Percentiles rank a stretch among this genome's conserved stretches.
Evolutionary conservation across 2,113 vertebrate genomes (phyloP).

Genomic region (Rissa tridactyla): DNA sequence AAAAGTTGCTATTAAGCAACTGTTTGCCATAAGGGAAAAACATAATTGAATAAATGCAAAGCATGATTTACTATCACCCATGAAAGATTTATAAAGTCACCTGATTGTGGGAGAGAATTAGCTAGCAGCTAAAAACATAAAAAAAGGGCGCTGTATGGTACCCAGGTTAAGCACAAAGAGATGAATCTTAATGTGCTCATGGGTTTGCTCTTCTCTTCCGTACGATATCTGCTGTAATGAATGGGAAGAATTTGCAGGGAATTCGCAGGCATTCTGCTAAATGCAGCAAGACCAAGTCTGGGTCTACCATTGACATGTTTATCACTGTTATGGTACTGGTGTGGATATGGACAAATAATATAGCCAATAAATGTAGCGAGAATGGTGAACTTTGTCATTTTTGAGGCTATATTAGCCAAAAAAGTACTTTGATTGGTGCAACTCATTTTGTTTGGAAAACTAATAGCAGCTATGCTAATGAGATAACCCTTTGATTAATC

Average conservation of each 20-base stretch:
- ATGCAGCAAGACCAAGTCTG: neutral
- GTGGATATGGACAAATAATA: neutral
- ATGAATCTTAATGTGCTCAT: neutral
- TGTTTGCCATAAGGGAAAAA: neutral
- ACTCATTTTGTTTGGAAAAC: neutral
- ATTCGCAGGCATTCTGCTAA: neutral
- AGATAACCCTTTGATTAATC: neutral
- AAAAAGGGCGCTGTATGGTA: neutral
- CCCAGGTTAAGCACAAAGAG: neutral
- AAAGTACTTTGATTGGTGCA: neutral
- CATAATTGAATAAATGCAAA: neutral
- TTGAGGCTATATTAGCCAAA: neutral
- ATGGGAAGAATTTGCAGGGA: neutral
- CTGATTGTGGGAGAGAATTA: neutral
- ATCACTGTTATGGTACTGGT: neutral
- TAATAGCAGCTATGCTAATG: neutral
- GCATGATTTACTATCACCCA: neutral
- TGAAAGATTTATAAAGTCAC: neutral
- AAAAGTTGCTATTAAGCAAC: neutral
- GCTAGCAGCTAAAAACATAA: neutral
- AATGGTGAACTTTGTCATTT: neutral
- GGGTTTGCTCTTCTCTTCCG: neutral
- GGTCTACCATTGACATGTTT: neutral
- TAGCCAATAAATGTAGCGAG: neutral
- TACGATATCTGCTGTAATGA: neutral